Base-by-base conservation (phyloP, 1,140 invertebrate genomes). In the Cydia splendana region DNA sequence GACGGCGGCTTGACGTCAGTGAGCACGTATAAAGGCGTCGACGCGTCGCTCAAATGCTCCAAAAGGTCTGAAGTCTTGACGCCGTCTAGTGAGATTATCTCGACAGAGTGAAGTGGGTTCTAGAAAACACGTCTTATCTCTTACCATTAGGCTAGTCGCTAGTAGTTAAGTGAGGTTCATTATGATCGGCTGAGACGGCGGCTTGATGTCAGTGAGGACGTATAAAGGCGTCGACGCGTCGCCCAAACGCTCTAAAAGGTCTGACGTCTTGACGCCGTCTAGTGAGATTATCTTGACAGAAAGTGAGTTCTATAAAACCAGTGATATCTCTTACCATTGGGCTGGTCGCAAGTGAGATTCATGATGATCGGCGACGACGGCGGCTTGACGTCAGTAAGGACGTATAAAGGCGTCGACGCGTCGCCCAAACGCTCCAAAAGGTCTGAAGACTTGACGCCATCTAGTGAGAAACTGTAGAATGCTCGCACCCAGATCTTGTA, bases 401-500 rank as follows among this genome's bases (percentile, higher is more conserved):
- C 95, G 73, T 95, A 94, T 67, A 98, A 94, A 2, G 95, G 92
- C 79, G 96, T 95, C 9, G 97, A 98, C 30, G 95, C 80, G 1
- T 89, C 86, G 12, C 91, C 87, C 5, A 93, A 82, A 2, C 87
- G 84, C 9, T 86, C 81, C 45, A 88, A 45, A 15, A 93, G 80
- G 67, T 92, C 87, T 0, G 88, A 88, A 0, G 88, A 88, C 74
- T 81, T 85, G n/a, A 87, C 86, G 1, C 86, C 87, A 3, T 84
- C 82, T 4, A 88, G 75, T 4, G 88, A 85, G 42, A 87, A 85
- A 75, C 89, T 88, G 84, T 89, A 93, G 84, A 90, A 95, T 15
- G 97, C 97, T 85, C 97, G 96, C 10, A 98, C 96, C 95, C 96
- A 98, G 80, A 98, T 95, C 89, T 96, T 96, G 90, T 98, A 98